Base-by-base conservation (phyloP, 2,888 invertebrate genomes). In the Leucoptera coffeella region DNA sequence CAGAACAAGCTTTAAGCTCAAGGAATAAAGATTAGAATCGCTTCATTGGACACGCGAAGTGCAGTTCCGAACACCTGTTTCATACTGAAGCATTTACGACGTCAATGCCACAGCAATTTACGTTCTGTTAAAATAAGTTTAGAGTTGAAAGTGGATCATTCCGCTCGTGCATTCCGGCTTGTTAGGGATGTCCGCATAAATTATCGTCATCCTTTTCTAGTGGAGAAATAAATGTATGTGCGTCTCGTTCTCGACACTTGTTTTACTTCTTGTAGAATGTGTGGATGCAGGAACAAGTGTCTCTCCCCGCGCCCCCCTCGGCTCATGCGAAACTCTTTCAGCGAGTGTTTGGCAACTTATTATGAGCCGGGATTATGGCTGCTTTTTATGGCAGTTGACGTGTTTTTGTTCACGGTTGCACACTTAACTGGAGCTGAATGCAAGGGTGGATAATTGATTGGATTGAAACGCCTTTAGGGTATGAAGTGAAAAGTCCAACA, bases 161-260 rank as follows among this genome's bases (percentile, higher is more conserved):
- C 10, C 23, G 22, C 33, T 38, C 40, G 45, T 55, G 57, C 64
- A 65, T 64, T 64, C 64, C 55, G 50, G 58, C 50, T 52, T 47
- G 45, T 50, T 62, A 61, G 65, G 64, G 67, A 62, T 65, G 67
- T 55, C 56, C 60, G 62, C 64, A 65, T 67, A 67, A 64, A 62
- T 67, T 67, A 67, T 65, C 61, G 65, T 57, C 62, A 59, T 54
- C 60, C 47, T 55, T 60, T 50, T 42, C 47, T 47, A 44, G 38
- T 45, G 46, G 40, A 41, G 45, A 45, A 43, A 40, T 37, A 38
- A 41, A 42, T 40, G 52, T 59, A 55, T 40, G 48, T 47, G 47
- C 45, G 47, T 64, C 62, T 46, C 54, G 46, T 43, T 64, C 55
- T 47, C 42, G 48, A 54, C 55, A 55, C 47, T 61, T 61, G 62